Base-by-base conservation (phyloP, 1,140 invertebrate species). In the Andricus grossulariae region DNA sequence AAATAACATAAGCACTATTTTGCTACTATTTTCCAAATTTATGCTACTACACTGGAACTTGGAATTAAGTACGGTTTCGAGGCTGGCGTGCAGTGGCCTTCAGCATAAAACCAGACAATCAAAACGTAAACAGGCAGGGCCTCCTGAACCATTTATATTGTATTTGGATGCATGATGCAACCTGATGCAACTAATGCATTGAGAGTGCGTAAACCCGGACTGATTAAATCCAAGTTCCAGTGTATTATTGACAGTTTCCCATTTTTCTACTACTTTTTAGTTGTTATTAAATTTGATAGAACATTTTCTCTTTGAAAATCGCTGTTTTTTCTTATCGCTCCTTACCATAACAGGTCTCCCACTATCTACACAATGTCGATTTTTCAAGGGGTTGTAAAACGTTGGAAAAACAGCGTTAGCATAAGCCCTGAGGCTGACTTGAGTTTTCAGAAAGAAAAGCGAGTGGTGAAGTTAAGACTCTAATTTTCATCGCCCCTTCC, bases 401-500 rank as follows among this genome's bases (percentile, higher is more conserved):
- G 72, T 79, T 74, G 72, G 32, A 80, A 82, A 83, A 84, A 80
- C 82, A 81, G 80, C 2, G 32, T 71, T 74, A 50, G 32, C 74
- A 66, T 75, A 70, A 75, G 16, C 50, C 60, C 25, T 60, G 54
- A 51, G n/a, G 39, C 19, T 16, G 25, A 15, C 57, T 39, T 18
- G 52, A 54, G 54, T 55, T 50, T 73, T 25, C 50, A 18, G 52
- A 54, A 54, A 54, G 52, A 54, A n/a, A 18, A 25, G 57, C 39
- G 39, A 45, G 39, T 45, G 39, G 7, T 32, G 32, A 66, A 25
- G 19, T 66, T 66, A 6, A 66, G 13, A 45, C 19, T 21, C 18
- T 74, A 74, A 55, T 54, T 74, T 16, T 55, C 52, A 39, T 52
- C 50, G 21, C 66, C 50, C 66, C 50, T 25, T 70, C 54, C 6